Evolutionary conservation across 2,113 vertebrate species (phyloP).

Genomic region (Toxotes chatareus): DNA sequence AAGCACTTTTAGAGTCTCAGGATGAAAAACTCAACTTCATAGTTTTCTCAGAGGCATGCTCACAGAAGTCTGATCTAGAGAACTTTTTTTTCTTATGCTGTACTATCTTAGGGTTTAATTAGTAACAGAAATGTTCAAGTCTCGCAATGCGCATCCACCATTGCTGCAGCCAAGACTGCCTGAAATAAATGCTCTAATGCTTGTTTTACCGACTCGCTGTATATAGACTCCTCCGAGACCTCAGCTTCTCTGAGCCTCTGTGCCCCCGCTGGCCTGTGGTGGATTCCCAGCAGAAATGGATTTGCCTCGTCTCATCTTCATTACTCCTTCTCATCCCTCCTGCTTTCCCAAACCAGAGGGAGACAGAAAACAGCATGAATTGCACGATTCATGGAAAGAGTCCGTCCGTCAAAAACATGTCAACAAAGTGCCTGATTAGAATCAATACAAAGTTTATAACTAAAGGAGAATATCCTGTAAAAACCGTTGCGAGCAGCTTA

Average conservation of each 20-base stretch:
- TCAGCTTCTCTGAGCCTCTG: conserved; percentile 22
- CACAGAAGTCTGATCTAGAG: conserved; percentile 33
- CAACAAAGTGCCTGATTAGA: conserved; percentile 6
- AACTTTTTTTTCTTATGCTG: conserved; percentile 20
- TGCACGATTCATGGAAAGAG: not conserved
- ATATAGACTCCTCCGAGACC: conserved; percentile 22
- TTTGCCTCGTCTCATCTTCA: conserved; percentile 17
- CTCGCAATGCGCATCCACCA: not conserved
- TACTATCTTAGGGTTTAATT: conserved; percentile 59
- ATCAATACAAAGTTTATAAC: conserved; percentile 11
- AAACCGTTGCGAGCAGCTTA: not conserved
- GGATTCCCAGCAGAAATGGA: conserved; percentile 20
- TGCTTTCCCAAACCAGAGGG: not conserved
- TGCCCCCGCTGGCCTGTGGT: conserved; percentile 35
- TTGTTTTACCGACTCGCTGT: conserved; percentile 4
- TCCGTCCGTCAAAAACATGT: not conserved
- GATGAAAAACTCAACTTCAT: conserved; percentile 27
- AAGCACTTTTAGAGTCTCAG: conserved; percentile 10
- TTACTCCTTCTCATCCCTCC: conserved; percentile 13
- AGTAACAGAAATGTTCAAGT: conserved; percentile 47
- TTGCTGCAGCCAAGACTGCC: conserved; percentile 28
- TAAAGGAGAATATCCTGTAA: not conserved
- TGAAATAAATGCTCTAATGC: conserved; percentile 48
- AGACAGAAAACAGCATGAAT: not conserved
- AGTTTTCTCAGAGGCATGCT: conserved; percentile 47